Evolutionary conservation across 2,797 vertebrate species (phyloP).

Genomic region (Astyanax mexicanus): DNA sequence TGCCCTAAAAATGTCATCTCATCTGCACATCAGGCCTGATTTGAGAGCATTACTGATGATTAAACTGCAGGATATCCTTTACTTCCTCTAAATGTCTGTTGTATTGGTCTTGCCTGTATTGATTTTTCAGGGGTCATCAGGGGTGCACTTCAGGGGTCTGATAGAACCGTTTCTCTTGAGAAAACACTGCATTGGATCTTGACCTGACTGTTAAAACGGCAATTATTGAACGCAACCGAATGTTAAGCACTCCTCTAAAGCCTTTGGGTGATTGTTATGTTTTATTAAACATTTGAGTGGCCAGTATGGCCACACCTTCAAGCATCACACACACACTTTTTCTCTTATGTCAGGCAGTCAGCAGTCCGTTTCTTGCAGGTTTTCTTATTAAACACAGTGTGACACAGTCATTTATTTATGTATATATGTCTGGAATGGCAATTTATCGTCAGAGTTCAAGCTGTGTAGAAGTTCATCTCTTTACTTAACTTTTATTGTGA

Average conservation of each 20-base stretch:
- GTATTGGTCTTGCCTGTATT: constrained; percentile 13
- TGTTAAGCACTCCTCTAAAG: background rate
- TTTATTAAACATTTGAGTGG: constrained; percentile 3
- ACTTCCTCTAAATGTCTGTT: constrained; percentile 12
- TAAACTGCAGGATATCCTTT: constrained; percentile 28
- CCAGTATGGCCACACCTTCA: background rate
- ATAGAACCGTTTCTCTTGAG: constrained; percentile 1
- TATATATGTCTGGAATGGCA: background rate
- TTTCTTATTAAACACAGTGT: background rate
- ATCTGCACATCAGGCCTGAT: background rate
- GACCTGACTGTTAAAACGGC: background rate
- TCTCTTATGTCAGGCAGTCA: background rate
- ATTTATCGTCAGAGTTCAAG: background rate
- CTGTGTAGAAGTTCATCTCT: background rate
- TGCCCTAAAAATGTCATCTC: constrained; percentile 15
- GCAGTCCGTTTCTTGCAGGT: background rate
- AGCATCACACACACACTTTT: background rate
- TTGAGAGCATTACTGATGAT: background rate
- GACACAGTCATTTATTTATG: too few species aligned
- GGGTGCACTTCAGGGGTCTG: constrained; percentile 3
- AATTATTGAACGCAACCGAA: background rate
- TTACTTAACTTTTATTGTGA: background rate
- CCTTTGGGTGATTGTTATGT: background rate
- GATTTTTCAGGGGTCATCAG: constrained; percentile 15
- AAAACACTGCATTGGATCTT: background rate